Evolutionary conservation across 1,140 invertebrate genomes (phyloP), one percentile per base, ranked within the genome.

Genomic region (Protaetia brevitarsis): DNA sequence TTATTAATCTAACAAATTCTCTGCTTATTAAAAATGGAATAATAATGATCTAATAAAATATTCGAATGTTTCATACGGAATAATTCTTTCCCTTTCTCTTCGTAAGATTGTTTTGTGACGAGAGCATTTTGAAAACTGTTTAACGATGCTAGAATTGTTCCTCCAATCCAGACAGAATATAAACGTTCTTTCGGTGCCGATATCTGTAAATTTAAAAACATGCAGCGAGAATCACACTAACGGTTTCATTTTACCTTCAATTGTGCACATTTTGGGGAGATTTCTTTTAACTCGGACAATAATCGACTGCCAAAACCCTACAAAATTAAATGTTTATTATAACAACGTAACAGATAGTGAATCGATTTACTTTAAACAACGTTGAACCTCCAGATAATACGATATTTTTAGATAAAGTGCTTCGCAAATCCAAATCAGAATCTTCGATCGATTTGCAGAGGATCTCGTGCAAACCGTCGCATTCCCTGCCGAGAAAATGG

Each of bases 121-220:
- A 97, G 99, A 94, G 99, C 99, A 81, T 97, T 96, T 77, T 96
- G 95, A 82, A 99, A 99, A 5, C 97, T 98, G 79, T 99, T 97
- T 59, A 99, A 83, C 8, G 96, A 97, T 13, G 97, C 97, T 68
- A 99, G 84, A 83, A 99, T 99, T 2, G 97, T 99, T 58, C 97
- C 97, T 45, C 95, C 97, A 76, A 99, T 99, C 97, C 97, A 99
- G 30, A 97, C 99, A 1, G 96, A 98, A 80, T 98, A 99, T 11
- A 99, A 81, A 68, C 97, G 87, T 85, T 99, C 97, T 83, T 98
- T 95, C 4, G 96, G 96, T 56, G 96, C 96, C 63, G 94, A 96
- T 83, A 97, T 97, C 93, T 96, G 74, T 27, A 8, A 37, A 37
- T 37, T 3, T 8, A 56, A 30, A 8, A 76, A 73, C 26, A 70